Evolutionary conservation across 2,888 invertebrate genomes (phyloP).

Genomic region (Prenolepis imparis): DNA sequence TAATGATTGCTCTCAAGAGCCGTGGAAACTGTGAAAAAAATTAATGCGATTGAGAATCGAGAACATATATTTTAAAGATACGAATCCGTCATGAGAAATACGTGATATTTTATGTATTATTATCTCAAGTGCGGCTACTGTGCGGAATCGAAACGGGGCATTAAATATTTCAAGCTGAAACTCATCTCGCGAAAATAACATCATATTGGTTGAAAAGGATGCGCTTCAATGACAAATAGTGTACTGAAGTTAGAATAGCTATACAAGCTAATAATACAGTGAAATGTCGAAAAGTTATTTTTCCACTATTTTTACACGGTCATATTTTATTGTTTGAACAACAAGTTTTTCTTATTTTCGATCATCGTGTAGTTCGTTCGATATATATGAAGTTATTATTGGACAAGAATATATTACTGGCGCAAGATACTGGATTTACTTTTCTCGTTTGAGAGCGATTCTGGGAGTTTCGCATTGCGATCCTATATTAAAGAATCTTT

Average conservation of each 20-base stretch:
- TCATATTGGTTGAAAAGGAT: background rate
- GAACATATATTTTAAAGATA: background rate
- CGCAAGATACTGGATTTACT: constrained; percentile 15
- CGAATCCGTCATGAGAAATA: background rate
- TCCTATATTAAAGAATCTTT: constrained; percentile 16
- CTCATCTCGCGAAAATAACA: background rate
- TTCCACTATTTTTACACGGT: background rate
- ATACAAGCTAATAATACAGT: background rate
- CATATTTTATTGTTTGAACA: background rate
- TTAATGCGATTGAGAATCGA: background rate
- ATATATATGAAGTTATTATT: constrained; percentile 19
- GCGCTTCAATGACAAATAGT: background rate
- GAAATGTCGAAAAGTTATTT: constrained; percentile 1
- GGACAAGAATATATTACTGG: background rate
- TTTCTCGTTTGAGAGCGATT: constrained; percentile 3
- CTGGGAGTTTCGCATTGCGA: background rate
- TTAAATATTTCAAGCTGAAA: constrained; percentile 1
- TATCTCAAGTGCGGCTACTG: background rate
- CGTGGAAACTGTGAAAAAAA: background rate
- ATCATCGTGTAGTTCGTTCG: background rate
- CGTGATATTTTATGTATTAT: background rate
- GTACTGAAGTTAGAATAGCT: background rate
- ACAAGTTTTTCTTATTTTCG: background rate
- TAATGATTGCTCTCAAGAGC: background rate
- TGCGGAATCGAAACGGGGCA: background rate